A percentile compares a stretch with the other conserved stretches of the same genome.
Evolutionary conservation across 1,140 invertebrate genomes (phyloP).

Genomic region (Lepidurus arcticus): DNA sequence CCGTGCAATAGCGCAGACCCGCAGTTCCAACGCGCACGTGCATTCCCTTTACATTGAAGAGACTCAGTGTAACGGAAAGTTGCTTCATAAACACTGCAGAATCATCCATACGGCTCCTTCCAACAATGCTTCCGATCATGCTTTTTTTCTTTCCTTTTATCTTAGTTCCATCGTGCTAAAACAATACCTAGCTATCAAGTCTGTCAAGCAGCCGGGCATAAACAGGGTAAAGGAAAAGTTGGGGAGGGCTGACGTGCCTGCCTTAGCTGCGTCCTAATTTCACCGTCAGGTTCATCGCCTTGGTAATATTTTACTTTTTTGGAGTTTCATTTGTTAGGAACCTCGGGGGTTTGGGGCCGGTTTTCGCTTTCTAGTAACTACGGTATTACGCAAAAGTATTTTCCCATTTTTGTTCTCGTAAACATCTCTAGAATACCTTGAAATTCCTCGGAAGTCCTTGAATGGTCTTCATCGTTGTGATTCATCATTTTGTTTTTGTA

Average conservation of each 20-base stretch:
- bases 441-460: neutral
- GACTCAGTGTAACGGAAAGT: too few relatives aligned
- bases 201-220: neutral
- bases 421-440: neutral
- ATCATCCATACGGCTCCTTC: too few relatives aligned
- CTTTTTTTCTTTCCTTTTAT: too few relatives aligned
- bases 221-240: neutral
- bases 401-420: neutral
- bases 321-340: neutral
- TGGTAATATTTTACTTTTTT: neutral
- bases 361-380: conserved; percentile 4
- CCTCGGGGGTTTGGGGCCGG: neutral
- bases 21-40: too few relatives aligned
- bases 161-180: too few relatives aligned
- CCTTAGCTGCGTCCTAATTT: neutral
- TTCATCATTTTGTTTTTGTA: too few relatives aligned
- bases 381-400: neutral
- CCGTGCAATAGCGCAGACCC: too few relatives aligned
- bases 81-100: too few relatives aligned
- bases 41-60: too few relatives aligned
- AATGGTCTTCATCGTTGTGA: too few relatives aligned
- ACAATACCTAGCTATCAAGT: too few relatives aligned
- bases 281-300: conserved; percentile 17
- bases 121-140: too few relatives aligned
- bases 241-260: neutral